Conservation (phyloP, 1,140 invertebrate genomes). For the Patella vulgata region DNA sequence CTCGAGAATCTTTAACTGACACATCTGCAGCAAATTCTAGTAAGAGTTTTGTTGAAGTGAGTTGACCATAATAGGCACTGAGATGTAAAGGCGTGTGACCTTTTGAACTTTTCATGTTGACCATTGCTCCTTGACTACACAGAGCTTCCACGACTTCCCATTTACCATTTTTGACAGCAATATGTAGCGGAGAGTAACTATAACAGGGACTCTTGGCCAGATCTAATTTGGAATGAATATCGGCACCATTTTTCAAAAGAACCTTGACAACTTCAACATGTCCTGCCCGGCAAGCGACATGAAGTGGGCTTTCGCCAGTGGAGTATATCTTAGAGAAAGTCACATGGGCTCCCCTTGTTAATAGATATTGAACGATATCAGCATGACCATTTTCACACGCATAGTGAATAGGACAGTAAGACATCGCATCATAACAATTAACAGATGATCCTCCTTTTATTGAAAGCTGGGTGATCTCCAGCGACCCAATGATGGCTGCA, state of each 20-base stretch:
- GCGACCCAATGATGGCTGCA: constrained; percentile 8
- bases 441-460: constrained; percentile 9
- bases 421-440: constrained; percentile 12
- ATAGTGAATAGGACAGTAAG: constrained; percentile 1
- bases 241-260: constrained; percentile 8
- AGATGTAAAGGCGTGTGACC: constrained; percentile 11
- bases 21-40: constrained; percentile 1
- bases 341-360: constrained; percentile 14
- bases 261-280: constrained; percentile 4
- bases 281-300: constrained; percentile 7
- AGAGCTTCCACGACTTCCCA: constrained; percentile 4
- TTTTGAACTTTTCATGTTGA: background rate
- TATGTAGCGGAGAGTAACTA: constrained; percentile 7
- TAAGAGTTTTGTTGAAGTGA: background rate
- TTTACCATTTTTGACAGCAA: constrained; percentile 8
- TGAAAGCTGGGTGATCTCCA: constrained; percentile 6
- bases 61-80: background rate
- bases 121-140: constrained; percentile 7
- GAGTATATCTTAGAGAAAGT: constrained; percentile 8
- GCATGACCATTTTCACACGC: constrained; percentile 5
- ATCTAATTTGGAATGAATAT: constrained; percentile 2
- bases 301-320: constrained; percentile 9
- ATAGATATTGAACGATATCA: constrained; percentile 17
- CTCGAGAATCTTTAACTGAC: background rate
- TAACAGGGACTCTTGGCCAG: background rate